Conservation (phyloP, 2,113 vertebrate species). For the Microtus ochrogaster region DNA sequence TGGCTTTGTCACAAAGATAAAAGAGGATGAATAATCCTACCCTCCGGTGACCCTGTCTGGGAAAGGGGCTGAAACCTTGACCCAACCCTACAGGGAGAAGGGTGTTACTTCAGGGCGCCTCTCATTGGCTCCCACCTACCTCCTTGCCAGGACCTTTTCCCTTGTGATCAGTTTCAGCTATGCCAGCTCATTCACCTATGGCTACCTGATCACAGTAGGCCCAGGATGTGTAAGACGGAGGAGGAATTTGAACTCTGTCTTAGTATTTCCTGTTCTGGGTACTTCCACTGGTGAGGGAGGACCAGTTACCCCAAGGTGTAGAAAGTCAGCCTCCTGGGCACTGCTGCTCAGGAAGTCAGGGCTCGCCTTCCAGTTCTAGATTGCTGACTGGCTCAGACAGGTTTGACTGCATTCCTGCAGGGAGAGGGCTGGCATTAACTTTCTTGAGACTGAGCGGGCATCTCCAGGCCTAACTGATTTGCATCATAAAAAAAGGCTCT, state of each 20-base stretch:
- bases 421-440: not conserved
- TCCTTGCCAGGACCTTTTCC: not conserved
- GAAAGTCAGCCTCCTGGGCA: slow-evolving; percentile 22
- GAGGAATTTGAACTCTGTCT: not conserved
- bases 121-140: no score
- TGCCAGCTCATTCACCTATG: not conserved
- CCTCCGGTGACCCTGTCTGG: not conserved
- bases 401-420: slow-evolving; percentile 77
- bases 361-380: not conserved
- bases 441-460: not conserved
- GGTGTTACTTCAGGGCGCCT: not conserved
- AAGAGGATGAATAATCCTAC: not conserved
- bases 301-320: no score
- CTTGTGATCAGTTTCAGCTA: not conserved
- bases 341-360: not conserved
- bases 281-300: not conserved
- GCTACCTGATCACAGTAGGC: not conserved
- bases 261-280: not conserved
- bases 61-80: not conserved
- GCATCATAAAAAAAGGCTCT: not conserved
- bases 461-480: not conserved
- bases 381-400: slow-evolving; percentile 9
- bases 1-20: not conserved
- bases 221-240: not conserved
- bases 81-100: not conserved